A percentile compares a stretch with the other conserved stretches of the same genome.
phyloP scores from a whole-genome alignment of 1,140 invertebrate genomes.

The Drosophila burlai region DNA sequence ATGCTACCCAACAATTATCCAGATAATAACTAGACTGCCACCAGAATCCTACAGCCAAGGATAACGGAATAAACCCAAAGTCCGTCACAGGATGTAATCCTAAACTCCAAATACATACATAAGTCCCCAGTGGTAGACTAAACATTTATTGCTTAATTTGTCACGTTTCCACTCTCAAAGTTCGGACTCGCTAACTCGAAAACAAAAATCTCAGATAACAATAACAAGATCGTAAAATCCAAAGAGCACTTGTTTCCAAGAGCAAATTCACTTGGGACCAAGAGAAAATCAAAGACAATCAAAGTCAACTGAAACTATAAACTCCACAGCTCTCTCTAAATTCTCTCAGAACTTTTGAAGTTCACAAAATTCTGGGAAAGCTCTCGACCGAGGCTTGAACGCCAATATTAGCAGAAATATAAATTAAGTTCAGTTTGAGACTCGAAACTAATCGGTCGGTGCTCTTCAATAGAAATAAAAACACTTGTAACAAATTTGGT shows the following conservation, averaged over 20 bases:
- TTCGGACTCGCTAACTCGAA: not conserved
- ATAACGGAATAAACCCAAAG: too few species aligned
- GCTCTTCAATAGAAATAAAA: not conserved
- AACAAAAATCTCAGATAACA: not conserved
- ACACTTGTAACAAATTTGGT: not conserved
- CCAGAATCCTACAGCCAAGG: too few species aligned
- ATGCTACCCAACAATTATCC: too few species aligned
- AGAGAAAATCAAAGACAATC: too few species aligned
- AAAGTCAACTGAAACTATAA: too few species aligned
- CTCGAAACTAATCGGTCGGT: not conserved
- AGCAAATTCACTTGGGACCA: not conserved
- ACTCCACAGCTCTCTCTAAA: not conserved
- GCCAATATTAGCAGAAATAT: not conserved
- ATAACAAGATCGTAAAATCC: too few species aligned
- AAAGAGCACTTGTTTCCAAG: too few species aligned
- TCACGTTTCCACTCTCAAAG: too few species aligned
- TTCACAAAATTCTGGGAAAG: not conserved
- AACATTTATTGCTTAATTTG: too few species aligned
- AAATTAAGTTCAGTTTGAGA: not conserved
- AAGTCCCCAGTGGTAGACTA: too few species aligned
- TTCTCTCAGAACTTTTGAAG: not conserved
- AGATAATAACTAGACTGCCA: not conserved
- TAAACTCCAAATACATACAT: too few species aligned
- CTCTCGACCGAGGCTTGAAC: not conserved
- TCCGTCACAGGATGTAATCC: too few species aligned